A percentile compares a stretch with the other conserved stretches of the same genome.
Conservation (phyloP, 2,888 invertebrate genomes). For the Meandrusa payeni region DNA sequence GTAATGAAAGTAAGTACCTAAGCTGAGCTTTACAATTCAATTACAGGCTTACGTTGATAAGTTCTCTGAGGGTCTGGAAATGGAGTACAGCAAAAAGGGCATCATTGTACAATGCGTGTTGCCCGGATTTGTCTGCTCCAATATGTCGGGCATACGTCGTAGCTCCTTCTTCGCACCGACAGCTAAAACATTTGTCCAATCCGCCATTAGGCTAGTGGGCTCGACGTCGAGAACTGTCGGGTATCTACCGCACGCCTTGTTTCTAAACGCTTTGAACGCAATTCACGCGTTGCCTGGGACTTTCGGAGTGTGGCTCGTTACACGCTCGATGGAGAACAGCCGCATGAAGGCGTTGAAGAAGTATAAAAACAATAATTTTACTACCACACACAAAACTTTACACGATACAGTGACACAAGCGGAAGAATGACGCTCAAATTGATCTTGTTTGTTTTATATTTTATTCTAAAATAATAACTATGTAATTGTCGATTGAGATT, state of each 20-base stretch:
- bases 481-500: no score
- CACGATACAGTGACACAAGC: no score
- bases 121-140: constrained; percentile 95
- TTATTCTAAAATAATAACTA: no score
- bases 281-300: constrained; percentile 74
- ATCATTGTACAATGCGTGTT: constrained; percentile 90
- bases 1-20: not conserved
- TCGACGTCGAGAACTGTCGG: constrained; percentile 86
- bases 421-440: no score
- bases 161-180: constrained; percentile 88
- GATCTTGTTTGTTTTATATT: no score
- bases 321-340: constrained; percentile 84
- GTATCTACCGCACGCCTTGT: constrained; percentile 85
- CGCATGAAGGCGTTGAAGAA: constrained; percentile 80
- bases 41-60: constrained; percentile 89
- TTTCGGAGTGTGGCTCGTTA: constrained; percentile 82
- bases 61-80: constrained; percentile 87
- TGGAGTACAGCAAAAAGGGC: constrained; percentile 87
- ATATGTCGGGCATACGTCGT: constrained; percentile 91
- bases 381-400: no score
- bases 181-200: constrained; percentile 85
- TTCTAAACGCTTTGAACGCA: constrained; percentile 72
- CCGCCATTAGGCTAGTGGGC: constrained; percentile 86
- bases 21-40: no score
- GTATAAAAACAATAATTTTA: constrained; percentile 65